A percentile compares a stretch with the other conserved stretches of the same genome.
Conservation (phyloP, 2,797 vertebrate genomes). For the Pipistrellus nathusii region DNA sequence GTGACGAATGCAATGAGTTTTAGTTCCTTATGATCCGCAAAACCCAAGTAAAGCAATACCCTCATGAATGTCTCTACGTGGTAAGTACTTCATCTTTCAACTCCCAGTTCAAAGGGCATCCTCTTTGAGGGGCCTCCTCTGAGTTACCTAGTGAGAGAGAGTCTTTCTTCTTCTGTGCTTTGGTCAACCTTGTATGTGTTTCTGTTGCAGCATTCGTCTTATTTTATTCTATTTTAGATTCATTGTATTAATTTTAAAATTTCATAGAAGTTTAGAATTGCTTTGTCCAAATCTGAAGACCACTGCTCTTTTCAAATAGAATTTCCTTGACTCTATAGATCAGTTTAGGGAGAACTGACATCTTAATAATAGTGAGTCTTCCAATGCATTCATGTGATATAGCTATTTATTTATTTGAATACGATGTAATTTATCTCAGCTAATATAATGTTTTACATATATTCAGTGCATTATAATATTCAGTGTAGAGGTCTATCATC, state of each 20-base stretch:
- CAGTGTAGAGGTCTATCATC: neutral
- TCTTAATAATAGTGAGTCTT: neutral
- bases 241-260: neutral
- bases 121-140: neutral
- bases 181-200: neutral
- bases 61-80: neutral
- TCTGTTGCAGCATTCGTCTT: neutral
- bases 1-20: neutral
- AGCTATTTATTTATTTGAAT: slow-evolving; percentile 18
- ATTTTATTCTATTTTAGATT: slow-evolving; percentile 2
- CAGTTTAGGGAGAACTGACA: neutral
- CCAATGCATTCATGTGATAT: neutral
- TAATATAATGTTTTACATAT: neutral
- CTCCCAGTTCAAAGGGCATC: neutral
- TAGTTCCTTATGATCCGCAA: neutral
- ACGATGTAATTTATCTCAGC: neutral
- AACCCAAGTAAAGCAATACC: neutral
- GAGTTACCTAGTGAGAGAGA: neutral
- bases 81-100: neutral
- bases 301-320: neutral
- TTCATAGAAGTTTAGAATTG: neutral
- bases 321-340: neutral
- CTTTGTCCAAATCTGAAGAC: neutral
- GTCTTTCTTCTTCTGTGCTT: neutral
- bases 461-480: neutral